These are phyloP conservation scores for Sisor rabdophorus DNA, from an alignment of 2,113 vertebrate species.

Conservation along the genomic window DNA sequence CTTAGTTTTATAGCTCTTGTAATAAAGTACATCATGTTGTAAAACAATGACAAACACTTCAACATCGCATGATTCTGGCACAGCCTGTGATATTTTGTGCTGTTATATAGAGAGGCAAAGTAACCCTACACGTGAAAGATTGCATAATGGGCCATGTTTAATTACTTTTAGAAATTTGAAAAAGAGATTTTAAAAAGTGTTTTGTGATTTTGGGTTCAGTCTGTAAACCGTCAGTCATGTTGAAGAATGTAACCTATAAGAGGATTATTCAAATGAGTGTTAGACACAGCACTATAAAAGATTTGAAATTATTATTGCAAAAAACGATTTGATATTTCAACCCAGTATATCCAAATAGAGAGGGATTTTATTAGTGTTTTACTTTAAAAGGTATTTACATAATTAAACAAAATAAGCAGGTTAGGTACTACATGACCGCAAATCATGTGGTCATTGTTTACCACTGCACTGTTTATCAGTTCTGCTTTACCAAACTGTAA, in stretches of 20 bases:
- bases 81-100: background rate
- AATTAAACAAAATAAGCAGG: background rate
- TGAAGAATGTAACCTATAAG: constrained; percentile 1
- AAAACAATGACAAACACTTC: constrained; percentile 1
- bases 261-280: constrained; percentile 17
- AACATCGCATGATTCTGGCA: background rate
- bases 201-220: background rate
- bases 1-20: background rate
- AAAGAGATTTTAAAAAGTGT: too few relatives aligned
- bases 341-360: too few relatives aligned
- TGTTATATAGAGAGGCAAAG: background rate
- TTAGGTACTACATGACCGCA: background rate
- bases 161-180: background rate
- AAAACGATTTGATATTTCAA: background rate
- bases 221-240: constrained; percentile 8
- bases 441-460: background rate
- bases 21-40: constrained; percentile 1
- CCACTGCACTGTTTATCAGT: background rate
- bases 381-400: too few relatives aligned
- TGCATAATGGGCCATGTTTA: background rate
- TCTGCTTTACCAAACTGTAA: background rate
- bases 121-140: background rate
- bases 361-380: too few relatives aligned
- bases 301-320: background rate
- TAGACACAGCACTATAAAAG: too few relatives aligned